Conservation (phyloP, 2,113 vertebrate species). For the Limanda limanda region DNA sequence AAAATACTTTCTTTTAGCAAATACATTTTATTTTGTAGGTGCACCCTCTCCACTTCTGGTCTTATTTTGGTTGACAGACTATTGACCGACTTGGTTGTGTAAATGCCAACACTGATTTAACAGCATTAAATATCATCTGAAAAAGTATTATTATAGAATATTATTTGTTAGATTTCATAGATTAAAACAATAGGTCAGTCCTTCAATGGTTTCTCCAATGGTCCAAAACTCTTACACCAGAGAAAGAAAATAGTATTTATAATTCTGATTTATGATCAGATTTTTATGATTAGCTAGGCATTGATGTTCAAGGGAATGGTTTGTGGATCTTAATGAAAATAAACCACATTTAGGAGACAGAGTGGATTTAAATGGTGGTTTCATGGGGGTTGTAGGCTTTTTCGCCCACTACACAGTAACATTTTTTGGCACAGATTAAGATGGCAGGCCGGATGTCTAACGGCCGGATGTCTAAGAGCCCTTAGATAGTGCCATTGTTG, state of each 20-base stretch:
- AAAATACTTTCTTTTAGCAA: neutral
- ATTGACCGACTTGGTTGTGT: neutral
- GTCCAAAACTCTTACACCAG: neutral
- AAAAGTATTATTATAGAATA: neutral
- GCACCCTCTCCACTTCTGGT: neutral
- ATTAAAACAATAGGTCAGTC: neutral
- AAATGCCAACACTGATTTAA: slow-evolving; percentile 11
- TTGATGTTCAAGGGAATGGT: neutral
- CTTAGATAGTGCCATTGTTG: too few relatives aligned
- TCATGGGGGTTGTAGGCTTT: too few relatives aligned
- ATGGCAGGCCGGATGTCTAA: too few relatives aligned
- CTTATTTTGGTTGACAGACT: neutral
- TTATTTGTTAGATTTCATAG: neutral
- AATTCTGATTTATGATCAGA: neutral
- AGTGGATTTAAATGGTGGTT: too few relatives aligned
- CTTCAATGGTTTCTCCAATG: neutral
- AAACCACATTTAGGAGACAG: neutral
- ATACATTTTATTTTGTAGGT: slow-evolving; percentile 31
- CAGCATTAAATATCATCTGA: slow-evolving; percentile 1
- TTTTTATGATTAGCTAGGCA: neutral
- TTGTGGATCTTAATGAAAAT: neutral
- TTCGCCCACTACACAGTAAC: too few relatives aligned
- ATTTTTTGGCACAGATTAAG: too few relatives aligned
- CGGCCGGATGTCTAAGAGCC: too few relatives aligned
- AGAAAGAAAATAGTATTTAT: neutral